Base-by-base conservation (phyloP, 1,140 invertebrate species). In the Drosophila auraria region DNA sequence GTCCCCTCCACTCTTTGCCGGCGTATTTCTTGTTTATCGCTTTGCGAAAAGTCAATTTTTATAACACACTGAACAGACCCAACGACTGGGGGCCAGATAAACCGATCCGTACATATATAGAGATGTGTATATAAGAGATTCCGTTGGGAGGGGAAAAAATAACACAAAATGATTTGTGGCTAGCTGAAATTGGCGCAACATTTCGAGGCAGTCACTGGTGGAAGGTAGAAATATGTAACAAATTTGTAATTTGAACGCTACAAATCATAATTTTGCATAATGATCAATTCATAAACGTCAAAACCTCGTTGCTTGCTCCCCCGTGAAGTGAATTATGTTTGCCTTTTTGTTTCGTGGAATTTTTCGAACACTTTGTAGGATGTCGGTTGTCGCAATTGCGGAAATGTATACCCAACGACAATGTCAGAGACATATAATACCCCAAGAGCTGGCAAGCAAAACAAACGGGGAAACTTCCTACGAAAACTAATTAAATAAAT, bases 241-340 rank as follows among this genome's bases (percentile, higher is more conserved):
- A 86, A 91, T 91, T 91, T 82, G 90, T 91, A 91, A 91, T 91
- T 91, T 76, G 89, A 91, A 89, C 89, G 89, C 89, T 9, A 91
- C 89, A 91, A 91, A 91, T 91, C 89, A 91, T 91, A 66, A 91
- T 91, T 91, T 91, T 83, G 79, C 82, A 86, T 91, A 90, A 91
- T 91, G 89, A 91, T 91, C 89, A 91, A 91, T 91, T 91, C 89
- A 91, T 89, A 89, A 80, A 91, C 74, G 89, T 91, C 89, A 86
- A 86, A 91, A 78, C 63, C 65, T 70, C 72, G 57, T 69, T 78
- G 66, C 71, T 54, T 65, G 56, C 49, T 74, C 42, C 61, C 38
- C 65, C 38, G 56, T 63, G 47, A 59, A 78, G 77, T 83, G 81
- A 89, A 75, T 87, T 83, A 89, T 87, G 83, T 68, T 49, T 23